Base-by-base conservation (phyloP, 1,140 invertebrate species). In the Bombus sylvicola region DNA sequence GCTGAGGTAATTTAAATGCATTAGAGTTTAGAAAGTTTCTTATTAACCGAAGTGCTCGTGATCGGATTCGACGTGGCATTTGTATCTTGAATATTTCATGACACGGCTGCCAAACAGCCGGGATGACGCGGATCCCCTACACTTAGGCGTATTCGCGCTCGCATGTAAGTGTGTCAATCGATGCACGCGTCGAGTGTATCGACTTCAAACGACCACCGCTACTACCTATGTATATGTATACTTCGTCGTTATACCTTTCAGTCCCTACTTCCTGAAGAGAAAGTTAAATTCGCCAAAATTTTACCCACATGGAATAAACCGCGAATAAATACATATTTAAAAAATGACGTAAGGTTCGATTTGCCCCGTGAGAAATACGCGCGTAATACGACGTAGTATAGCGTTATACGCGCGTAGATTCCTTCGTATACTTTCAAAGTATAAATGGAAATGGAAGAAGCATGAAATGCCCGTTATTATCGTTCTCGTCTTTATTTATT, bases 71-170 rank as follows among this genome's bases (percentile, higher is more conserved):
- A 57, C 34, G 62, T 86, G 68, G 57, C 68, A 83, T 91, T 88
- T 84, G 83, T 88, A 88, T 88, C 87, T 74, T 90, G 89, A 91
- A 91, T 91, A 90, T 88, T 91, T 90, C 72, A 90, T 82, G 81
- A 72, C 43, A 18, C 89, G 73, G 15, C n/a, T 64, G 81, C 53
- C 85, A 75, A 75, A 28, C 73, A 31, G n/a, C 41, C 41, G 34
- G 57, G 66, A 64, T 64, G n/a, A 66, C 62, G 64, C n/a, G 41
- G 10, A 18, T 15, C 15, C 10, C 18, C 34, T 31, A 3, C 10
- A 22, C 18, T 41, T 37, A 53, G 2, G 9, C 66, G 9, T 22
- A 64, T 37, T 13, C 31, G n/a, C 15, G 22, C n/a, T n/a, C 3
- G 3, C n/a, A n/a, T 64, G 25, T 25, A 31, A 28, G 57, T 31